Conservation (phyloP, 2,888 invertebrate species). For the Oscheius sp. region DNA sequence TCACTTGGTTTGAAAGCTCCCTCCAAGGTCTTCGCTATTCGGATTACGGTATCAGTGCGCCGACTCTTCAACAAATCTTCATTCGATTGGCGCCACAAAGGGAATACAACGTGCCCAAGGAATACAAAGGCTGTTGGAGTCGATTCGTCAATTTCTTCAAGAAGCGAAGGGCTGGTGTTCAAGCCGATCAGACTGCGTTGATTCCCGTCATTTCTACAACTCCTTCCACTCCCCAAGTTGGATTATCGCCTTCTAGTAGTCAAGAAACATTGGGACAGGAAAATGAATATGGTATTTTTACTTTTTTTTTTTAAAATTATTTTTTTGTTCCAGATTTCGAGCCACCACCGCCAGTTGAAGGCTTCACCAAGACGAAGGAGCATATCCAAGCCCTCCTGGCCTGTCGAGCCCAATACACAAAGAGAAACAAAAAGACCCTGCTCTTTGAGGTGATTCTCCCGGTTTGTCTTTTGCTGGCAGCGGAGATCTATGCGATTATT, state of each 20-base stretch:
- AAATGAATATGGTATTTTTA: constrained; percentile 4
- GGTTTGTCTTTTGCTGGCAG: constrained; percentile 49
- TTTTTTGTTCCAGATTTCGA: constrained; percentile 37
- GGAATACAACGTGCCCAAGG: constrained; percentile 51
- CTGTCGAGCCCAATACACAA: constrained; percentile 53
- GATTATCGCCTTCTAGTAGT: constrained; percentile 1
- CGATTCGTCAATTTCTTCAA: not conserved
- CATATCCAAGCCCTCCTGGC: constrained; percentile 59
- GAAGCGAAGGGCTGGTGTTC: not conserved
- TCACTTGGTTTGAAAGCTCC: constrained; percentile 50
- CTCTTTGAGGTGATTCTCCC: constrained; percentile 57
- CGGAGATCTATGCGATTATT: constrained; percentile 57
- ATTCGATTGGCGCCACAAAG: constrained; percentile 42
- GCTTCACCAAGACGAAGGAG: constrained; percentile 31
- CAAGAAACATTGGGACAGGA: constrained; percentile 1
- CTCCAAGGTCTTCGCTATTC: constrained; percentile 39
- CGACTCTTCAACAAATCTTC: constrained; percentile 58
- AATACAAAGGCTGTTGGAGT: constrained; percentile 2
- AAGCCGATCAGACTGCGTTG: constrained; percentile 31
- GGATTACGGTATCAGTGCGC: constrained; percentile 64
- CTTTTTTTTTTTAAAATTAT: not conserved
- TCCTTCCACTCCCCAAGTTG: not conserved
- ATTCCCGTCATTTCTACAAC: constrained; percentile 9
- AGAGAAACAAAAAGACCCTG: constrained; percentile 48
- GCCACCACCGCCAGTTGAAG: constrained; percentile 41